Base-by-base conservation (phyloP, 2,113 vertebrate species). In the Macrotus californicus region DNA sequence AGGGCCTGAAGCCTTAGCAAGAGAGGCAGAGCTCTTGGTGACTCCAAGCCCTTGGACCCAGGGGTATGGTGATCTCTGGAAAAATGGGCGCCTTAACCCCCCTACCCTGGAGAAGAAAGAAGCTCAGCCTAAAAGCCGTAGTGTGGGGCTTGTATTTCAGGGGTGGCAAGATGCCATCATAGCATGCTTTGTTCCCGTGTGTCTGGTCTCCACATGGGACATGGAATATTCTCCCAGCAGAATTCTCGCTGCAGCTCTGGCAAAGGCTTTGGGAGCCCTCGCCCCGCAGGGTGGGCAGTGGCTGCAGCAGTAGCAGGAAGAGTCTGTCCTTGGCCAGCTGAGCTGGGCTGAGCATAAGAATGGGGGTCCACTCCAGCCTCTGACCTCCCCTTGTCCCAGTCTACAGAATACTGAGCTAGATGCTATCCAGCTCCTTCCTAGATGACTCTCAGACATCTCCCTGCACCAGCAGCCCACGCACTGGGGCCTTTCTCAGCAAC, bases 401-500 rank as follows among this genome's bases (percentile, higher is more conserved):
- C 72, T 59, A 22, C 0, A 75, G 39, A n/a, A 50, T 24, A 36
- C 4, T 7, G 0, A 59, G 72, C 72, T 11, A 15, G 36, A 1
- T 52, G 26, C 18, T 39, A 22, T 39, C 19, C 7, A 2, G 19
- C 7, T 34, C 31, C 6, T 19, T 1, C 10, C 41, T 56, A 29
- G 41, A 31, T 59, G 54, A 24, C 64, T 46, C 26, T 5, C 11
- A 66, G 80, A 67, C 3, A 8, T 21, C n/a, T 16, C 59, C 46
- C 22, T 70, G 31, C 4, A 64, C 21, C 14, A 61, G 64, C 41
- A 52, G 22, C 24, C 9, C n/a, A 4, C 52, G 64, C 0, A 19
- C 15, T 1, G 6, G 36, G 15, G 5, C 4, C 22, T 9, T 22
- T 29, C 14, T 81, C 6, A 4, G 24, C 1, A 4, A 13, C 1